These are phyloP conservation scores for Euschistus heros DNA, from an alignment of 1,140 invertebrate species.

Conservation along the genomic window DNA sequence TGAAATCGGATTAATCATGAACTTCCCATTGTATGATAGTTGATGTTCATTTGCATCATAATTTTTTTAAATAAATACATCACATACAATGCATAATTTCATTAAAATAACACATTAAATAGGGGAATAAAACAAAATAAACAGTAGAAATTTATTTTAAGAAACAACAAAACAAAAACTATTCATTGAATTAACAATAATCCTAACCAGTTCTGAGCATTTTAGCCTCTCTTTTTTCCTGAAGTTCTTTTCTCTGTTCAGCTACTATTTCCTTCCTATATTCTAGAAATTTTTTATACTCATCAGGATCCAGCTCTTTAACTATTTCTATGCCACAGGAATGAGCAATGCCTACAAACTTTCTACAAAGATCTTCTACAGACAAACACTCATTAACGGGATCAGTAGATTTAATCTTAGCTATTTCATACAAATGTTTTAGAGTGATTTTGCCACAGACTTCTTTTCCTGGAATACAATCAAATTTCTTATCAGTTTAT, in stretches of 20 bases:
- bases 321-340: conserved; percentile 83
- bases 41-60: no score
- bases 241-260: conserved; percentile 62
- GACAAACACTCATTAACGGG: conserved; percentile 53
- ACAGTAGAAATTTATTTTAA: no score
- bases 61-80: no score
- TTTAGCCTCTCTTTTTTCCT: conserved; percentile 84
- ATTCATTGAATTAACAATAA: no score
- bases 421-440: conserved; percentile 98
- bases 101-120: no score
- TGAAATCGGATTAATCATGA: no score
- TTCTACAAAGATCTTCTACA: conserved; percentile 67
- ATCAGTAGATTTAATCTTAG: conserved; percentile 84
- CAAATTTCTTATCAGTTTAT: no score
- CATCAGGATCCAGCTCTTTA: conserved; percentile 60
- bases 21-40: no score
- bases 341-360: conserved; percentile 63
- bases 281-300: conserved; percentile 75
- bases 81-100: no score
- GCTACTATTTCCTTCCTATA: conserved; percentile 61
- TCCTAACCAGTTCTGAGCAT: conserved; percentile 59
- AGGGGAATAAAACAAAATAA: no score
- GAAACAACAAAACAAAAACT: no score
- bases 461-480: conserved; percentile 49
- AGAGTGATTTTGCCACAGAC: conserved; percentile 80